Conservation (phyloP, 2,888 invertebrate species). For the Cerceris rybyensis region DNA sequence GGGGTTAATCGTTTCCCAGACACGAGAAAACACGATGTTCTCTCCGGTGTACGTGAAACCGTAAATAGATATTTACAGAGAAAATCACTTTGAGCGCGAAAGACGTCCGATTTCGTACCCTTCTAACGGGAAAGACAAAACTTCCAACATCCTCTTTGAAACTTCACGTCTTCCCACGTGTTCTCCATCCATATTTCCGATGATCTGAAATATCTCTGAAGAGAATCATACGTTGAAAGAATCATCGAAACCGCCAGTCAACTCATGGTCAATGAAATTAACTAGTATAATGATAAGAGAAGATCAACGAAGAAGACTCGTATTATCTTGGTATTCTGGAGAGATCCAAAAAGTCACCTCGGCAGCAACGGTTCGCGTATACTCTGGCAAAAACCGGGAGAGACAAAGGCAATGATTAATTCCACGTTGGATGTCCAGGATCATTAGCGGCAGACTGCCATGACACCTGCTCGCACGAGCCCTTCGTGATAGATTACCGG, state of each 20-base stretch:
- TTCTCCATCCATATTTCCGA: too few species aligned
- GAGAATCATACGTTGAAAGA: too few species aligned
- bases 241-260: conserved; percentile 34
- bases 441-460: conserved; percentile 79
- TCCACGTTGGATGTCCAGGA: conserved; percentile 78
- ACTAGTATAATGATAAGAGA: conserved; percentile 56
- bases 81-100: too few species aligned
- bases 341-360: conserved; percentile 57
- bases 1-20: conserved; percentile 19
- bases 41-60: background rate
- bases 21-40: conserved; percentile 1
- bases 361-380: conserved; percentile 31
- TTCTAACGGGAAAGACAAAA: too few species aligned
- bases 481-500: conserved; percentile 79
- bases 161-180: too few species aligned
- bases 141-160: too few species aligned
- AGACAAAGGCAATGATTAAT: conserved; percentile 81
- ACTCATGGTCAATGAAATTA: conserved; percentile 42
- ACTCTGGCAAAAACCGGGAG: conserved; percentile 65
- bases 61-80: too few species aligned
- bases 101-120: too few species aligned
- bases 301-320: conserved; percentile 3
- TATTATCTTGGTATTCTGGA: conserved; percentile 36
- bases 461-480: conserved; percentile 80
- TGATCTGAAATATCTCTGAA: too few species aligned